Evolutionary conservation across 2,888 invertebrate species (phyloP).

Genomic region (Lordiphosa fenestrarum): DNA sequence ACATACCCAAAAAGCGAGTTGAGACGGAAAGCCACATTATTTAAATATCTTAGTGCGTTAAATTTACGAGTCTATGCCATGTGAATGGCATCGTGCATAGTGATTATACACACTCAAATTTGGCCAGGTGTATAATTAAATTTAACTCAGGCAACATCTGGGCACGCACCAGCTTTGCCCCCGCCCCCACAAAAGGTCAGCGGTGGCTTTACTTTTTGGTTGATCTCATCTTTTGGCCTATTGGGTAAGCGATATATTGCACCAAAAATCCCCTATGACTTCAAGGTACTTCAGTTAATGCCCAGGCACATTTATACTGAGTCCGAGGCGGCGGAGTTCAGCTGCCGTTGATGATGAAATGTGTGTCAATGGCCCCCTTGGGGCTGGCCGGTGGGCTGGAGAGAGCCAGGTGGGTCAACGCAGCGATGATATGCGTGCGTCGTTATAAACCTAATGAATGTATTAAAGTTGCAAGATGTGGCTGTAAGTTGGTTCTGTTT

Average conservation of each 20-base stretch:
- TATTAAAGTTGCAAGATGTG: slow-evolving; percentile 70
- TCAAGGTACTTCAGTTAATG: slow-evolving; percentile 8
- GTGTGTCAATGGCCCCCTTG: slow-evolving; percentile 70
- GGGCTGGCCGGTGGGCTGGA: slow-evolving; percentile 30
- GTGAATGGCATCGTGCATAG: slow-evolving; percentile 29
- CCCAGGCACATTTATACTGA: slow-evolving; percentile 31
- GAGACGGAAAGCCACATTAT: slow-evolving; percentile 46
- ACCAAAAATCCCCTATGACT: slow-evolving; percentile 22
- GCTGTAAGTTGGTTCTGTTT: slow-evolving; percentile 12
- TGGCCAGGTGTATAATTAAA: slow-evolving; percentile 69
- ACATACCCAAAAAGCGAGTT: slow-evolving; percentile 6
- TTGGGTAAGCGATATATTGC: slow-evolving; percentile 35
- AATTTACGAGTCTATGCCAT: slow-evolving; percentile 67
- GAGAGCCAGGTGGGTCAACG: slow-evolving; percentile 1
- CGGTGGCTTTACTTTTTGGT: slow-evolving; percentile 27
- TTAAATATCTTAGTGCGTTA: slow-evolving; percentile 72
- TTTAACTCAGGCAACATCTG: slow-evolving; percentile 45
- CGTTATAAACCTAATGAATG: slow-evolving; percentile 70
- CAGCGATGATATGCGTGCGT: slow-evolving; percentile 44
- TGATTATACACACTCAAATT: slow-evolving; percentile 56
- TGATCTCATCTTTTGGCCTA: slow-evolving; percentile 28
- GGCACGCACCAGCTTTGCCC: slow-evolving; percentile 50
- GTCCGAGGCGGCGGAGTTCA: slow-evolving; percentile 1
- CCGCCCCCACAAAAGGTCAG: slow-evolving; percentile 41
- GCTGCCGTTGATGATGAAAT: slow-evolving; percentile 33